Evolutionary conservation across 2,888 invertebrate species (phyloP).

Genomic region (Palloptera scutellata): DNA sequence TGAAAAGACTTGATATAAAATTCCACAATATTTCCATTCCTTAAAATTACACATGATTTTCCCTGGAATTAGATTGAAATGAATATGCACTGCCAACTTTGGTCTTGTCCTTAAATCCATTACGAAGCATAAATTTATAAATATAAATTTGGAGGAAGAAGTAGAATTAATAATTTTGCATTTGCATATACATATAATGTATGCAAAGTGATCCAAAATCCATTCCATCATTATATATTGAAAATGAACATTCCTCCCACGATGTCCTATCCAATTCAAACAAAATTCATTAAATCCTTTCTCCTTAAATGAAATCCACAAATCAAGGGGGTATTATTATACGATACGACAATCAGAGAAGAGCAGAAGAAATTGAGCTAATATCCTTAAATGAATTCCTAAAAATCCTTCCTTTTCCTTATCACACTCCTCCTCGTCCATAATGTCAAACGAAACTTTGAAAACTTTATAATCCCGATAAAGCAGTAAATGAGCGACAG

Average conservation of each 20-base stretch:
- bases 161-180: not conserved
- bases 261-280: slow-evolving; percentile 32
- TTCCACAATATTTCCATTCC: not conserved
- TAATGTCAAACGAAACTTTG: not conserved
- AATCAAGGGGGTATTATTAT: not conserved
- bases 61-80: not conserved
- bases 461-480: too few species aligned
- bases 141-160: not conserved
- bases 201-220: not conserved
- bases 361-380: slow-evolving; percentile 18
- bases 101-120: not conserved
- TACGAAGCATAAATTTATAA: not conserved
- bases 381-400: slow-evolving; percentile 21
- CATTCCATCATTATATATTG: slow-evolving; percentile 1
- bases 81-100: not conserved
- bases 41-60: not conserved
- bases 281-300: slow-evolving; percentile 22
- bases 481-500: too few species aligned
- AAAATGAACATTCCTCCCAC: slow-evolving; percentile 38
- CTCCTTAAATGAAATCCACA: not conserved
- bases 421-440: not conserved
- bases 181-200: not conserved
- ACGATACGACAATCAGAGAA: not conserved
- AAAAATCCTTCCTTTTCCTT: slow-evolving; percentile 4
- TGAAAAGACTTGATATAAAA: not conserved